Percentiles rank a stretch among this genome's conserved stretches.
phyloP scores from a whole-genome alignment of 2,797 vertebrate genomes.

The Gadopsis marmoratus region DNA sequence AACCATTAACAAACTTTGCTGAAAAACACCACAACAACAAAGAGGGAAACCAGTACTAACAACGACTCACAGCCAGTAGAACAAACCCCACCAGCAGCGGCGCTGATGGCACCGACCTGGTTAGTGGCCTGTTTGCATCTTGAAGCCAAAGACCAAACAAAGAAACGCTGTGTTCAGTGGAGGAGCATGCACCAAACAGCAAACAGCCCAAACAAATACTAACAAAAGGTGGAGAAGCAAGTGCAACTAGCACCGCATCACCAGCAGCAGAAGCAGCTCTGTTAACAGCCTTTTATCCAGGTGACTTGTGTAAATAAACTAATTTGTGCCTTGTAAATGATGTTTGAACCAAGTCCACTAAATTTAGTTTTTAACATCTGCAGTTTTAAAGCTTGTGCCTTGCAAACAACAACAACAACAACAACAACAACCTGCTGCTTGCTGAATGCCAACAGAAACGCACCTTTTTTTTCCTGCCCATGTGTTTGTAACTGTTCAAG shows the following conservation, averaged over 20 bases:
- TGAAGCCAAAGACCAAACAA: constrained; percentile 79
- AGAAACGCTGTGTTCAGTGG: constrained; percentile 76
- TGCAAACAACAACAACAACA: constrained; percentile 73
- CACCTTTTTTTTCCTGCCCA: constrained; percentile 70
- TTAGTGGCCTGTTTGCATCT: constrained; percentile 88
- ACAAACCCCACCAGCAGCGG: constrained; percentile 83
- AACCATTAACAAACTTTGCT: constrained; percentile 90
- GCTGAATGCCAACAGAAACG: constrained; percentile 85
- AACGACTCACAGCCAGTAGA: constrained; percentile 84
- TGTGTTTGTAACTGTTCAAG: constrained; percentile 73
- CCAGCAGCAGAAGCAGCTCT: constrained; percentile 81
- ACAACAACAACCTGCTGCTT: constrained; percentile 85
- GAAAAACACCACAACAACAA: constrained; percentile 74
- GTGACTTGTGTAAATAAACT: constrained; percentile 93
- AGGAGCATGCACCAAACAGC: constrained; percentile 84
- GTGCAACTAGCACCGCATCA: constrained; percentile 31
- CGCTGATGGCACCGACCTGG: constrained; percentile 80
- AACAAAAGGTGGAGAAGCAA: constrained; percentile 86
- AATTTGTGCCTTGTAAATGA: constrained; percentile 93
- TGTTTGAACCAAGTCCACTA: constrained; percentile 87
- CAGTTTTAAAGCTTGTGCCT: constrained; percentile 86
- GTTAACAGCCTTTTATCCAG: constrained; percentile 86
- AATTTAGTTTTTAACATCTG: constrained; percentile 89
- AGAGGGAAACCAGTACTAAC: constrained; percentile 91
- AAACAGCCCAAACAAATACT: constrained; percentile 83